phyloP scores from a whole-genome alignment of 2,797 vertebrate species.

The Phaenicophaeus curvirostris region DNA sequence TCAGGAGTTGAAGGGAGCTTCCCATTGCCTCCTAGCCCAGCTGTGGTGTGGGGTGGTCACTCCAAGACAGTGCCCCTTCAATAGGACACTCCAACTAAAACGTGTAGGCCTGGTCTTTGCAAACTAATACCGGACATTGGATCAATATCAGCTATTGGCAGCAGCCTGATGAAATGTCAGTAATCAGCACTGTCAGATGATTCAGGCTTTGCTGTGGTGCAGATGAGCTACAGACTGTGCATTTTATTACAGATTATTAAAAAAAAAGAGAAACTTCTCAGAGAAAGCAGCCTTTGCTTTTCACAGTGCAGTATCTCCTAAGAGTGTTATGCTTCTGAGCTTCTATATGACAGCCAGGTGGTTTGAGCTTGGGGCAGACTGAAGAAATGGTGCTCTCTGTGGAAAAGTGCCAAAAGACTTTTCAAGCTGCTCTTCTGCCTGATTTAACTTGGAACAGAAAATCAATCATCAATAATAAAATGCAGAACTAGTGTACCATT shows the following conservation, averaged over 20 bases:
- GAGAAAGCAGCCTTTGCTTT: background rate
- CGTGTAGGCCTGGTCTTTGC: background rate
- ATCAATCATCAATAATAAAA: slow-evolving; percentile 2
- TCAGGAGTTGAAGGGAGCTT: background rate
- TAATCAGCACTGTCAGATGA: background rate
- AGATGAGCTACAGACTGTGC: background rate
- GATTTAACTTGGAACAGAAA: slow-evolving; percentile 10
- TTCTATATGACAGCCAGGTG: background rate
- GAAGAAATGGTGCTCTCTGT: background rate
- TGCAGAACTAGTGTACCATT: background rate
- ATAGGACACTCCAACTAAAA: background rate
- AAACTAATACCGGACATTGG: rapidly evolving
- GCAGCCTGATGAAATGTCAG: background rate
- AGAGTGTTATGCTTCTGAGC: background rate
- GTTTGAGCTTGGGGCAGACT: background rate
- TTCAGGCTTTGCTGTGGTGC: background rate
- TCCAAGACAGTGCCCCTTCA: background rate
- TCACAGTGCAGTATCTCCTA: background rate
- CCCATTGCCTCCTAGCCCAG: background rate
- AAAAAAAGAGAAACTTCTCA: background rate
- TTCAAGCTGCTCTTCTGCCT: slow-evolving; percentile 4
- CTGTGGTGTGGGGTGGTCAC: background rate
- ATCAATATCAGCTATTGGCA: slow-evolving; percentile 34
- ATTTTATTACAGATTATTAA: background rate
- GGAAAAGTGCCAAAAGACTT: background rate